phyloP scores from a whole-genome alignment of 2,113 vertebrate species.

The Microcebus tavaratra region DNA sequence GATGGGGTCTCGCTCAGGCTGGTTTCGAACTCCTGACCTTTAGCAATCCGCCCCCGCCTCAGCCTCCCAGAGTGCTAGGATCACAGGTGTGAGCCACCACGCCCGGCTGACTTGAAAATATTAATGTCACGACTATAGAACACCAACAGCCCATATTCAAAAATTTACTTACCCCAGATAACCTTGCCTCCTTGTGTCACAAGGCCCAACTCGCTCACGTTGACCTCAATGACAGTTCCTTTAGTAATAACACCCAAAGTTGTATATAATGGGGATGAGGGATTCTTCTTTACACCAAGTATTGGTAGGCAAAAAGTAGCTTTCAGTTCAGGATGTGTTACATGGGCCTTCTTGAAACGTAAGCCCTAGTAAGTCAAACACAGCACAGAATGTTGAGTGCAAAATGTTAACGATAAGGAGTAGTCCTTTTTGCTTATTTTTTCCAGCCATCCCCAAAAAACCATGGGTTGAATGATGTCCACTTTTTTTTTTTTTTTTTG shows the following conservation, averaged over 20 bases:
- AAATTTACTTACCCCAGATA: slow-evolving; percentile 94
- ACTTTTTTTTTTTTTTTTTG: not conserved
- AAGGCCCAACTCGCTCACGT: slow-evolving; percentile 96
- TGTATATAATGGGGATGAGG: slow-evolving; percentile 96
- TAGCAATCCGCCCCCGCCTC: too few relatives aligned
- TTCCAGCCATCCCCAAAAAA: not conserved
- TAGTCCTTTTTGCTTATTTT: not conserved
- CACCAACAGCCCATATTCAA: not conserved
- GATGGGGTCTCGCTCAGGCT: too few relatives aligned
- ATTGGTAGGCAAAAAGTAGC: slow-evolving; percentile 98
- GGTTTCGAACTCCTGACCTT: too few relatives aligned
- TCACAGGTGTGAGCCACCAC: too few relatives aligned
- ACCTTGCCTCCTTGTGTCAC: slow-evolving; percentile 99
- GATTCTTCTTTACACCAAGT: slow-evolving; percentile 98
- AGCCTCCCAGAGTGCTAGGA: too few relatives aligned
- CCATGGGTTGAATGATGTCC: not conserved
- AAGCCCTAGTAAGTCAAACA: slow-evolving; percentile 88
- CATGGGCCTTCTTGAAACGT: slow-evolving; percentile 97
- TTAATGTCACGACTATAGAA: not conserved
- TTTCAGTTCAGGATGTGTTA: slow-evolving; percentile 98
- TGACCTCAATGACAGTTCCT: slow-evolving; percentile 96
- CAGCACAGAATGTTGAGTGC: not conserved
- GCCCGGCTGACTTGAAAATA: too few relatives aligned
- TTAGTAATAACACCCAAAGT: slow-evolving; percentile 98
- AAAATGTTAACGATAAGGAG: not conserved